Conservation (phyloP, 2,797 vertebrate species). For the Rhinoraja longicauda region DNA sequence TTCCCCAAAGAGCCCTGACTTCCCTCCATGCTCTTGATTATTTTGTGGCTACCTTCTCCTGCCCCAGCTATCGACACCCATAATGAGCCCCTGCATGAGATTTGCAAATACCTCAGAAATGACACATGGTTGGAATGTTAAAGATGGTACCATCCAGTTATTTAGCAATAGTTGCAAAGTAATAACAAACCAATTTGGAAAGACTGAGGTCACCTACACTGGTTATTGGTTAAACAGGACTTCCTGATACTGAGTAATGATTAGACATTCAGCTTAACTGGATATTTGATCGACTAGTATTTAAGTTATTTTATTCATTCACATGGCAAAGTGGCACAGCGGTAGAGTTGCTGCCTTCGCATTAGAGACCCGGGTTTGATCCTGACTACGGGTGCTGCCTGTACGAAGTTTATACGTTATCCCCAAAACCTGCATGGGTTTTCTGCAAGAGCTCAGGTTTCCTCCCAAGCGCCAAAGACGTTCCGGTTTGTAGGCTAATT, state of each 20-base stretch:
- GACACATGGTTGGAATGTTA: neutral
- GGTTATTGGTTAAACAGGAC: too few species aligned
- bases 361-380: too few species aligned
- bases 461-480: too few species aligned
- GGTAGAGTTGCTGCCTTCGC: too few species aligned
- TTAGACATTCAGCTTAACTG: neutral
- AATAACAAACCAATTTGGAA: neutral
- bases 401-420: too few species aligned
- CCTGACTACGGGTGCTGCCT: too few species aligned
- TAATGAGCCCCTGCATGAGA: neutral
- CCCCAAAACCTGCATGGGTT: too few species aligned
- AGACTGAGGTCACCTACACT: too few species aligned
- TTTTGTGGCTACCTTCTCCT: neutral
- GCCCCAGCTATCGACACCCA: neutral
- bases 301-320: neutral
- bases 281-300: too few species aligned
- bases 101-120: neutral
- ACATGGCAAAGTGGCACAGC: too few species aligned
- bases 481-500: too few species aligned
- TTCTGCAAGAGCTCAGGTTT: too few species aligned
- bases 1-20: neutral
- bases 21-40: neutral
- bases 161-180: neutral
- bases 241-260: neutral
- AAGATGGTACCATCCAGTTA: neutral